A percentile compares a stretch with the other conserved stretches of the same genome.
Conservation (phyloP, 2,888 invertebrate genomes). For the Dendrolimus houi region DNA sequence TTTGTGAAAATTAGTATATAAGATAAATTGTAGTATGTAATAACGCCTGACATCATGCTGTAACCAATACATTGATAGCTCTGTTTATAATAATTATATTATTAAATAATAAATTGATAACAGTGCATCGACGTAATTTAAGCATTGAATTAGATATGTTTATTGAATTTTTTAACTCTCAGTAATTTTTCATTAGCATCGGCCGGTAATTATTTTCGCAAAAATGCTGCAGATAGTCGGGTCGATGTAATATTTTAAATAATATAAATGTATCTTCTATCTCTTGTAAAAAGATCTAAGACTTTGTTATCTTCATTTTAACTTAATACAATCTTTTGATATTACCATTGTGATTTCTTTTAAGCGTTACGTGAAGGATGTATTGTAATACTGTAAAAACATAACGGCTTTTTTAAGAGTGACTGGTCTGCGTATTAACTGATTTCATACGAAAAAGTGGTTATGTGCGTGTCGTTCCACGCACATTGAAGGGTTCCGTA, state of each 20-base stretch:
- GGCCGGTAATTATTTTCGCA: too few species aligned
- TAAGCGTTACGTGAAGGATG: too few species aligned
- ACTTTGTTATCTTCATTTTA: constrained; percentile 1
- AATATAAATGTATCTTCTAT: constrained; percentile 3
- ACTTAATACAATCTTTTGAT: constrained; percentile 9
- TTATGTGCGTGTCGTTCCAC: too few species aligned
- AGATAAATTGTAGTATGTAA: constrained; percentile 39
- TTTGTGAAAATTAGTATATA: constrained; percentile 60
- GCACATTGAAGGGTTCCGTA: too few species aligned
- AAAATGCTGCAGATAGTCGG: too few species aligned
- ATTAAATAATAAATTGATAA: constrained; percentile 11
- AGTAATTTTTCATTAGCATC: too few species aligned
- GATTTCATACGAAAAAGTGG: too few species aligned
- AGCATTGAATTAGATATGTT: background rate
- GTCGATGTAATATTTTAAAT: background rate
- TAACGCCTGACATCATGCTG: constrained; percentile 10
- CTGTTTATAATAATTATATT: constrained; percentile 14
- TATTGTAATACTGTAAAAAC: too few species aligned
- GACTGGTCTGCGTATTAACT: too few species aligned
- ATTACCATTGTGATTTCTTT: constrained; percentile 1
- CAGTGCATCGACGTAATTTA: background rate
- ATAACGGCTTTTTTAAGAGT: too few species aligned
- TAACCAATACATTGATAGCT: constrained; percentile 8
- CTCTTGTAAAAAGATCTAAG: constrained; percentile 20
- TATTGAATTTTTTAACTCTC: too few species aligned